These are phyloP conservation scores for Eriocheir sinensis DNA, from an alignment of 1,140 invertebrate genomes.

Conservation along the genomic window DNA sequence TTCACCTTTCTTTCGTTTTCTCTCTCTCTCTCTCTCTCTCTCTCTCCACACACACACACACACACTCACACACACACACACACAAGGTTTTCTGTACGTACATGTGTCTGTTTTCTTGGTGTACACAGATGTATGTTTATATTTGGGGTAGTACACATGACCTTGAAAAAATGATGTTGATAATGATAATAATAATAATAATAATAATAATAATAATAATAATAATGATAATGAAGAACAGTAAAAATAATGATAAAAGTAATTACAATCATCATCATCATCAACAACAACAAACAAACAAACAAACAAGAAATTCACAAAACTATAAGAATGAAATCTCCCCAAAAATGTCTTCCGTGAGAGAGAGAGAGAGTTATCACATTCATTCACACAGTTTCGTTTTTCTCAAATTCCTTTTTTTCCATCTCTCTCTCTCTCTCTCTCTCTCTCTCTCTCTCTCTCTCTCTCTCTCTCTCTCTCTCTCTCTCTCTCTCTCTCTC, in stretches of 20 bases:
- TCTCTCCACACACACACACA: not conserved
- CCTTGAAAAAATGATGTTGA: conserved; percentile 10
- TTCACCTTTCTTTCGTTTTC: conserved; percentile 31
- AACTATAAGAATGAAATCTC: not conserved
- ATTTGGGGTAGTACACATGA: not conserved
- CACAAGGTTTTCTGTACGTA: not conserved
- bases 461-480: not conserved
- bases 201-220: not conserved
- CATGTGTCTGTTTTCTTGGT: not conserved
- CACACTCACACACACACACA: conserved; percentile 12
- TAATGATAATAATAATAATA: not conserved
- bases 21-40: conserved; percentile 61
- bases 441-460: not conserved
- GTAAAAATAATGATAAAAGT: not conserved
- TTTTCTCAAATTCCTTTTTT: not conserved
- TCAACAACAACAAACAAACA: not conserved
- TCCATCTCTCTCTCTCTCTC: conserved; percentile 28
- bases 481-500: not conserved
- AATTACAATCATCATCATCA: not conserved
- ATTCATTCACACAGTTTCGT: not conserved
- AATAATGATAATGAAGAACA: too few relatives aligned
- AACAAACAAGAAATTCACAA: not conserved
- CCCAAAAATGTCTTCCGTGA: not conserved
- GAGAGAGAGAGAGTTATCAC: not conserved
- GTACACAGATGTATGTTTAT: not conserved